A percentile compares a stretch with the other conserved stretches of the same genome.
Evolutionary conservation across 2,888 invertebrate species (phyloP).

Genomic region (Chouioia cunea): DNA sequence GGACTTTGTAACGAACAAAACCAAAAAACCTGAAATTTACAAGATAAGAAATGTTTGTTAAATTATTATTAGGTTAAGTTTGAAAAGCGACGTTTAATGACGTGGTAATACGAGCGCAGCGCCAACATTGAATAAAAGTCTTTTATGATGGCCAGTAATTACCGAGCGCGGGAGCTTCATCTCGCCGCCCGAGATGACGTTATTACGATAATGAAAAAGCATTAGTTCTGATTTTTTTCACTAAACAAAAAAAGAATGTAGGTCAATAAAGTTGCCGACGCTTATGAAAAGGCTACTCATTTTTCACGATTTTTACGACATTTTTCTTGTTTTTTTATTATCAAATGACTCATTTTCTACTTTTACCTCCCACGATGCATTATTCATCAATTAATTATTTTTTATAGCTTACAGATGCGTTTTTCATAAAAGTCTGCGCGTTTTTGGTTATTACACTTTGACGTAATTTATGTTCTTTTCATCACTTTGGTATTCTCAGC

Average conservation of each 20-base stretch:
- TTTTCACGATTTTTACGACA: no score
- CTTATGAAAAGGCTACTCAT: no score
- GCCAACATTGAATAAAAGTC: slow-evolving; percentile 30
- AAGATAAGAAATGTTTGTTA: slow-evolving; percentile 9
- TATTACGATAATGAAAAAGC: slow-evolving; percentile 28
- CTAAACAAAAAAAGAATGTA: slow-evolving; percentile 9
- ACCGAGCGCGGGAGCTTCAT: neutral
- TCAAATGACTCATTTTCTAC: no score
- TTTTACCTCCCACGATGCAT: no score
- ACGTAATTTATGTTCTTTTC: no score
- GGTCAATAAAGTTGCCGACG: neutral
- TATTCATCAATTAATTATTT: no score
- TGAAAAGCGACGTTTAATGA: slow-evolving; percentile 15
- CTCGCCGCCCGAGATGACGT: slow-evolving; percentile 9
- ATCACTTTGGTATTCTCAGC: no score
- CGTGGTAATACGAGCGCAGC: slow-evolving; percentile 22
- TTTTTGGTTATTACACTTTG: no score
- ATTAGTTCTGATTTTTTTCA: slow-evolving; percentile 18
- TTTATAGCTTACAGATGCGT: no score
- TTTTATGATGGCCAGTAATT: slow-evolving; percentile 20
- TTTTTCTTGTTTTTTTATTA: no score
- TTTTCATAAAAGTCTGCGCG: no score
- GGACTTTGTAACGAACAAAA: neutral
- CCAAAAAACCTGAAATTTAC: neutral
- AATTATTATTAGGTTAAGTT: slow-evolving; percentile 26